Base-by-base conservation (phyloP, 1,140 invertebrate species). In the Trichoplusia ni region DNA sequence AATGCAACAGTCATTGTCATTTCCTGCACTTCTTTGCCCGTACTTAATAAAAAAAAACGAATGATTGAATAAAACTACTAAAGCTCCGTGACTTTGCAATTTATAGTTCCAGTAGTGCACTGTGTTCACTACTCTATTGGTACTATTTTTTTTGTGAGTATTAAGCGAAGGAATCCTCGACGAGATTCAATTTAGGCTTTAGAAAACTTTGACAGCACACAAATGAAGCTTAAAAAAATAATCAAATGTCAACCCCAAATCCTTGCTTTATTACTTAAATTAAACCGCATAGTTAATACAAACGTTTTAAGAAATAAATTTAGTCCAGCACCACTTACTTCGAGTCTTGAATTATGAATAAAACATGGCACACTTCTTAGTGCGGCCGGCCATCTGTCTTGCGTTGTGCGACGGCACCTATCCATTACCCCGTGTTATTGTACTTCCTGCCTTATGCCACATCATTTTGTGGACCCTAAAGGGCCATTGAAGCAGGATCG, bases 281-380 rank as follows among this genome's bases (percentile, higher is more conserved):
- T 44, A 64, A 63, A 64, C 21, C 31, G 56, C 56, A 60, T 60
- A n/a, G n/a, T n/a, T n/a, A 64, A 35, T 63, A 71, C 69, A 74
- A 79, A 70, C 63, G 66, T 76, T 76, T 74, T 72, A 74, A 75
- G 71, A 75, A 76, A 77, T 71, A 72, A 75, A 62, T 79, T 79
- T 71, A 58, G 65, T 54, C 71, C 51, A 65, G 67, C 68, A 64
- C 49, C 64, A 72, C 66, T 75, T 54, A 53, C 47, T 13, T 29
- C 23, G 44, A 54, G 44, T 54, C 46, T 37, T 51, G 69, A 65
- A 49, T 64, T 67, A 72, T 76, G 74, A 76, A 79, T 79, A 76
- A 76, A 72, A 76, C 67, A 79, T 79, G 25, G 8, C 47, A 27
- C 35, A 64, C 64, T 70, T 64, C 59, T 71, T 58, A 54, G 11